Evolutionary conservation across 2,797 vertebrate species (phyloP).

Genomic region (Macropodus opercularis): DNA sequence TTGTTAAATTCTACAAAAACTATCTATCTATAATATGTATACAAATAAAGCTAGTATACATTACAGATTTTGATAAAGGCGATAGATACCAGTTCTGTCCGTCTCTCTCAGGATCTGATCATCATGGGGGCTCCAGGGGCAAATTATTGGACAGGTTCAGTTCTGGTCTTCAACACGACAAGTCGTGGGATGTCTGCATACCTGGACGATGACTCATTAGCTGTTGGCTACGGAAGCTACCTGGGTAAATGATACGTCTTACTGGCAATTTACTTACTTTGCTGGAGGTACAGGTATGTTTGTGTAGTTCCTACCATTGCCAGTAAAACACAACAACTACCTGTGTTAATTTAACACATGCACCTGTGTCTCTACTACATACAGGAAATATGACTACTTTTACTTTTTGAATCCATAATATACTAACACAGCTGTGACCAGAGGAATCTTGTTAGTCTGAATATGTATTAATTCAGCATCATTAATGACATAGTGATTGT

Average conservation of each 20-base stretch:
- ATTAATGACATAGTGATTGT: background rate
- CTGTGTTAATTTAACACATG: background rate
- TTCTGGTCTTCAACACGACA: constrained; percentile 89
- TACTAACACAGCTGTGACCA: background rate
- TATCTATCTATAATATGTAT: too few species aligned
- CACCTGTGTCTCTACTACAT: background rate
- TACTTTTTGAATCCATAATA: too few species aligned
- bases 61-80: background rate
- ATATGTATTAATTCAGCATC: background rate
- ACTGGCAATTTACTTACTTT: too few species aligned
- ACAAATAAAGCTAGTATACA: too few species aligned
- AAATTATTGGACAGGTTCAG: constrained; percentile 92
- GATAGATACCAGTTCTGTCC: background rate
- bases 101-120: constrained; percentile 86
- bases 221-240: constrained; percentile 92
- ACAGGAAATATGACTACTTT: too few species aligned
- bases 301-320: background rate
- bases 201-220: constrained; percentile 76
- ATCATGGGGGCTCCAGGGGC: constrained; percentile 96
- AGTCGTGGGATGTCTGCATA: constrained; percentile 81
- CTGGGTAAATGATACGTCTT: constrained; percentile 80
- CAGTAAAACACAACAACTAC: background rate
- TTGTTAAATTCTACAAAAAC: too few species aligned
- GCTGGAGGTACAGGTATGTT: too few species aligned
- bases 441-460: background rate